Conservation (phyloP, 2,113 vertebrate genomes). For the Pelobates fuscus region DNA sequence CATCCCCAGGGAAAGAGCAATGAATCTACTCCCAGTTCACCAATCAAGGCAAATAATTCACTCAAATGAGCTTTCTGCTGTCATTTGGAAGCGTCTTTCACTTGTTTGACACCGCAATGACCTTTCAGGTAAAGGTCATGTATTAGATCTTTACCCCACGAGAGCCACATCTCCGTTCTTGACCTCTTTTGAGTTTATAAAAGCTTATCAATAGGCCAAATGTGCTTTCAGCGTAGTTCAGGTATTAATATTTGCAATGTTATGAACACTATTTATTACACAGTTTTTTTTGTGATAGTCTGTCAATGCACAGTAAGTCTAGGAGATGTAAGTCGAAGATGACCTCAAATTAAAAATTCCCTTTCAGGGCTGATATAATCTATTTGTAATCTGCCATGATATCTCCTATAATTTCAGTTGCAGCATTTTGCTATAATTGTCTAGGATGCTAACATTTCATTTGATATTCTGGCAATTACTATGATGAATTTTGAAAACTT, state of each 20-base stretch:
- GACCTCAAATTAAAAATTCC: neutral
- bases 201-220: slow-evolving; percentile 11
- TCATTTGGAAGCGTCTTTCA: slow-evolving; percentile 15
- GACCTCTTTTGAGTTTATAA: slow-evolving; percentile 22
- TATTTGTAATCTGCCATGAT: neutral
- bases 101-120: slow-evolving; percentile 11
- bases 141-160: slow-evolving; percentile 17
- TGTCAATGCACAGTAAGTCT: slow-evolving; percentile 3
- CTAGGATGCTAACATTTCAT: too few species aligned
- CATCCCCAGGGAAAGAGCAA: slow-evolving; percentile 26
- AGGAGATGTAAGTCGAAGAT: slow-evolving; percentile 21
- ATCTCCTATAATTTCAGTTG: too few species aligned
- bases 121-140: slow-evolving; percentile 40
- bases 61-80: slow-evolving; percentile 45
- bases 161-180: slow-evolving; percentile 8
- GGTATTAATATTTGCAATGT: slow-evolving; percentile 19
- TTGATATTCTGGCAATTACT: too few species aligned
- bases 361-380: too few species aligned
- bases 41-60: slow-evolving; percentile 50
- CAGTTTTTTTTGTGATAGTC: neutral
- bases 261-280: slow-evolving; percentile 43
- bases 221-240: slow-evolving; percentile 11
- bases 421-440: too few species aligned
- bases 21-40: slow-evolving; percentile 35
- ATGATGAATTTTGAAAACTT: too few species aligned